Conservation (phyloP, 2,797 vertebrate species). For the Argyrosomus regius region DNA sequence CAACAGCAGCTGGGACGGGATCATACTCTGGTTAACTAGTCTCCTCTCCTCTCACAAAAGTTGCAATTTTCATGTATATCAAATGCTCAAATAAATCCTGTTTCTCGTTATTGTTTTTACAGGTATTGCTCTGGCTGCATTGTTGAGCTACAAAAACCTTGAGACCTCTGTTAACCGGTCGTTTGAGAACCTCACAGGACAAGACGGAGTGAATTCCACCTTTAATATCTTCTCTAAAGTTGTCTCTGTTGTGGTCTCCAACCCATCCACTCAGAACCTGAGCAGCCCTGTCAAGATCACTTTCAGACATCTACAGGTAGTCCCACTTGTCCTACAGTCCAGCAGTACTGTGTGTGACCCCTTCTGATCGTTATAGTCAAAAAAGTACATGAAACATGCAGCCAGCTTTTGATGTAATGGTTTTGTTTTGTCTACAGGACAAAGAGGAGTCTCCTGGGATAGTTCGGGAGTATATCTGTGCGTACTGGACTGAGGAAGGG, state of each 20-base stretch:
- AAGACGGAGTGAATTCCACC: conserved; percentile 23
- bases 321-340: too few relatives aligned
- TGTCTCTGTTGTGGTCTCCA: conserved; percentile 80
- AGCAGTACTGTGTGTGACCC: too few relatives aligned
- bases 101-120: not conserved
- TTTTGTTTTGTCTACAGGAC: conserved; percentile 40
- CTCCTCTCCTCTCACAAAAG: not conserved
- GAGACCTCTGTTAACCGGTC: conserved; percentile 52
- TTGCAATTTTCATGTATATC: not conserved
- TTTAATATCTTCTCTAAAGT: conserved; percentile 69
- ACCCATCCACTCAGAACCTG: conserved; percentile 73
- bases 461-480: conserved; percentile 77
- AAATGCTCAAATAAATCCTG: too few relatives aligned
- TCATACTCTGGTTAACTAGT: conserved; percentile 77
- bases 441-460: not conserved
- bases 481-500: conserved; percentile 83
- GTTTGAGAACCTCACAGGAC: conserved; percentile 58
- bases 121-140: conserved; percentile 77
- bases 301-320: conserved; percentile 75
- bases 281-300: conserved; percentile 65
- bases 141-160: conserved; percentile 79
- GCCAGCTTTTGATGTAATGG: not conserved
- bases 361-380: not conserved
- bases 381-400: not conserved
- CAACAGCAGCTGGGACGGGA: conserved; percentile 70